These are phyloP conservation scores for Electrona antarctica DNA, from an alignment of 2,113 vertebrate genomes.

Conservation along the genomic window DNA sequence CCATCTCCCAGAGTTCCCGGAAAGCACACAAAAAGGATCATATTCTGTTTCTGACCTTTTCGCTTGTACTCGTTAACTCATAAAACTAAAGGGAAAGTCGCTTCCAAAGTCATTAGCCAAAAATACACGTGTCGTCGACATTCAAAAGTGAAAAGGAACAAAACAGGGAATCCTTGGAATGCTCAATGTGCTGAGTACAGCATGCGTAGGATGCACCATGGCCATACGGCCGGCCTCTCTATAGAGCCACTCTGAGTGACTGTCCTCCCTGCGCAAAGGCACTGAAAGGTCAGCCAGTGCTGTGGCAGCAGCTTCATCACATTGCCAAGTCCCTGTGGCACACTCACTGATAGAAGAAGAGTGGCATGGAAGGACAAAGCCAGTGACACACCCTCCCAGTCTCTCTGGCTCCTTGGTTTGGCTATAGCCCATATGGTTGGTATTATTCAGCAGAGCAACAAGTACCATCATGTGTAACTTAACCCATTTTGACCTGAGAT, in stretches of 20 bases:
- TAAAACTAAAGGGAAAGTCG: background rate
- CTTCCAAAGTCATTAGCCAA: slow-evolving; percentile 6
- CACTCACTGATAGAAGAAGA: slow-evolving; percentile 48
- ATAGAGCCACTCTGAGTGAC: slow-evolving; percentile 31
- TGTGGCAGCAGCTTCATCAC: slow-evolving; percentile 67
- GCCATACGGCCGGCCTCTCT: slow-evolving; percentile 21
- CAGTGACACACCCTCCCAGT: slow-evolving; percentile 15
- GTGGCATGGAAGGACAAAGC: slow-evolving; percentile 61
- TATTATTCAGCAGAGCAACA: slow-evolving; percentile 42
- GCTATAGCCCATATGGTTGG: slow-evolving; percentile 49
- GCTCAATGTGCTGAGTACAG: slow-evolving; percentile 37
- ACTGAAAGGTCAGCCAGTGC: slow-evolving; percentile 45
- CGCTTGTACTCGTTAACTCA: background rate
- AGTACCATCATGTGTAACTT: slow-evolving; percentile 48
- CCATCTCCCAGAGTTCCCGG: background rate
- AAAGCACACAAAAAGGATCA: background rate
- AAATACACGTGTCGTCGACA: slow-evolving; percentile 14
- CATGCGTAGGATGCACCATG: slow-evolving; percentile 3
- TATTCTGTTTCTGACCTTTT: background rate
- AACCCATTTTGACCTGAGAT: too few species aligned
- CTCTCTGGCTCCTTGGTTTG: slow-evolving; percentile 16
- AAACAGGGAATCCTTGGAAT: slow-evolving; percentile 3
- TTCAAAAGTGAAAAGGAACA: slow-evolving; percentile 20
- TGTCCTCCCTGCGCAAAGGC: slow-evolving; percentile 46
- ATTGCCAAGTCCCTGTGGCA: slow-evolving; percentile 56